Evolutionary conservation across 2,113 vertebrate species (phyloP), one percentile per base, ranked within the genome.

Genomic region (Pedionomus torquatus): DNA sequence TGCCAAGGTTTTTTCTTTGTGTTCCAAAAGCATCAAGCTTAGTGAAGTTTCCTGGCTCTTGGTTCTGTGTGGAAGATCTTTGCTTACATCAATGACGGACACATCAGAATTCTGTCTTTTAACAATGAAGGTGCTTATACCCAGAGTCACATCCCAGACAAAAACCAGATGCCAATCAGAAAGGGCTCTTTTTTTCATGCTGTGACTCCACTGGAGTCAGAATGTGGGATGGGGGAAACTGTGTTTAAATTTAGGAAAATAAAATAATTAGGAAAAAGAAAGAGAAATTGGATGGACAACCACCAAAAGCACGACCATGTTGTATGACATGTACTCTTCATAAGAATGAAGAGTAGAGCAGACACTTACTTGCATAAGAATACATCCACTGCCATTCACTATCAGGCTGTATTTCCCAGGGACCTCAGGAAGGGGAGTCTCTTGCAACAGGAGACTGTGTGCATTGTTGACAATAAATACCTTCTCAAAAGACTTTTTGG

Each of bases 371-470:
- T 98, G 98, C 46, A 91, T 31, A 49, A 96, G 91, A 17, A 96
- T 17, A 0, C 97, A 98, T 30, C 98, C 97, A 23, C 60, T 84
- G 57, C 98, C 98, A 10, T 66, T 95, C 70, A 98, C 71, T 43
- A 65, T 52, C 46, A 97, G 65, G 3, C 25, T 97, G 54, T 98
- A 98, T 51, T 95, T 87, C 33, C 84, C 95, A 10, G 93, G 92
- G 28, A 96, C 49, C 16, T 85, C 81, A 20, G 94, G 90, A 78
- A 98, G 78, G 10, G 37, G 8, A 55, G 33, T 86, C 51, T 93
- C 80, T n/a, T 98, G 98, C 54, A 97, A 55, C 43, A 98, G 92
- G 24, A 98, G 88, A 15, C 95, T 95, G 61, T 98, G 98, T 9
- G 43, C 25, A 19, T 94, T 90, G 30, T 90, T 95, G 77, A 98